Evolutionary conservation across 2,888 invertebrate species (phyloP).

Genomic region (Calliopum simillimum): DNA sequence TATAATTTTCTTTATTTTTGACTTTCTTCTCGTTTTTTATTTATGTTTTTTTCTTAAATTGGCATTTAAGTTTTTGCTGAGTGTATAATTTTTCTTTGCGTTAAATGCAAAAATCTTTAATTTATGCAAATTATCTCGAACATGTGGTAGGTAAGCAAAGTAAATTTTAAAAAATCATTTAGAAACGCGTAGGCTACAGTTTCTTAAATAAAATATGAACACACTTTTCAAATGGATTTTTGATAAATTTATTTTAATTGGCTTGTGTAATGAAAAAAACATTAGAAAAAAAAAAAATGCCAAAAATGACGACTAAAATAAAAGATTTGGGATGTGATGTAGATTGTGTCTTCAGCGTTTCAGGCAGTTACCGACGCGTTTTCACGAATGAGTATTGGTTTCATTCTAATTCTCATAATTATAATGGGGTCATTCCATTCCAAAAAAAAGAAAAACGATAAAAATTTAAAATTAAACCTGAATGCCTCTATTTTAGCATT

Average conservation of each 20-base stretch:
- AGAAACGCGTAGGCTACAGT: background rate
- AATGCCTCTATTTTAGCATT: no score
- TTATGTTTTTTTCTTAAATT: background rate
- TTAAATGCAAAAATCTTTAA: background rate
- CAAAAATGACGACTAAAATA: background rate
- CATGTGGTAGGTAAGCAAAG: background rate
- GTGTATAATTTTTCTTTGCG: background rate
- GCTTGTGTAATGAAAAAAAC: background rate
- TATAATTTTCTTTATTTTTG: background rate
- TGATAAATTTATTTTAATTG: background rate
- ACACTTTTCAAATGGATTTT: background rate
- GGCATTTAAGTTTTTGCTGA: background rate
- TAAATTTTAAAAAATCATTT: background rate
- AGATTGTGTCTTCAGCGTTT: no score
- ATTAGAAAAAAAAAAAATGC: background rate
- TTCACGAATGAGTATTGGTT: no score
- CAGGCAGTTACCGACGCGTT: no score
- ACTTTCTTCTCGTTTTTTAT: background rate
- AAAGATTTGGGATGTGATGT: no score
- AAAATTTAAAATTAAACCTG: no score
- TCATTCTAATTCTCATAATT: no score
- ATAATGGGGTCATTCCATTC: no score
- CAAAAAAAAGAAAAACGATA: no score
- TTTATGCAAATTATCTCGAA: conserved; percentile 9
- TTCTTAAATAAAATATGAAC: background rate